These are phyloP conservation scores for Tokudaia muenninki DNA, from an alignment of 2,797 vertebrate species.

Conservation along the genomic window DNA sequence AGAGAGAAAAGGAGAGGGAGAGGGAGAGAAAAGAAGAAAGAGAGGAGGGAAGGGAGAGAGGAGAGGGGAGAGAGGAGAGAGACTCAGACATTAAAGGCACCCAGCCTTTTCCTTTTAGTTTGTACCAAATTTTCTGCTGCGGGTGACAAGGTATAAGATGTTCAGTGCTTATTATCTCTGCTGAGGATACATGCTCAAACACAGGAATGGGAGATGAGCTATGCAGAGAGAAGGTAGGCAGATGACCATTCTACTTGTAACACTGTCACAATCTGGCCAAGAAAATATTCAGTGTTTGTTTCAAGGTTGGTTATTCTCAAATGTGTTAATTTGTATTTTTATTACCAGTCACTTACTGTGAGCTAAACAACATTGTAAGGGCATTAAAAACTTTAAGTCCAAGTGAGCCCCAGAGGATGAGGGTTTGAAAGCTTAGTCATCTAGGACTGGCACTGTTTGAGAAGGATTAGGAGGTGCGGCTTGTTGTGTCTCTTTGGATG, in stretches of 20 bases:
- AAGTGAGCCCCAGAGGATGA: not conserved
- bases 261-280: conserved; percentile 32
- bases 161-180: conserved; percentile 2
- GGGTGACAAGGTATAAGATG: not conserved
- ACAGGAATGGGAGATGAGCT: not conserved
- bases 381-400: not conserved
- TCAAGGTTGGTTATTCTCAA: not conserved
- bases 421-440: not conserved
- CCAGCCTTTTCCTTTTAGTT: not conserved
- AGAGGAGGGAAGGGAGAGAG: not conserved
- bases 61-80: too few relatives aligned
- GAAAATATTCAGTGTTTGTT: not conserved
- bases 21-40: too few relatives aligned
- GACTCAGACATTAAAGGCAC: not conserved
- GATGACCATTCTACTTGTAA: not conserved
- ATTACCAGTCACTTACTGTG: not conserved
- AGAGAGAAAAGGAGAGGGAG: fast-evolving
- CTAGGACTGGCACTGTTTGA: not conserved
- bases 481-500: not conserved
- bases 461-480: not conserved
- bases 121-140: not conserved
- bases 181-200: not conserved
- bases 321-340: not conserved
- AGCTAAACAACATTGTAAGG: not conserved
- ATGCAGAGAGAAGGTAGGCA: not conserved